Conservation (phyloP, 2,113 vertebrate genomes). For the Propithecus coquereli region DNA sequence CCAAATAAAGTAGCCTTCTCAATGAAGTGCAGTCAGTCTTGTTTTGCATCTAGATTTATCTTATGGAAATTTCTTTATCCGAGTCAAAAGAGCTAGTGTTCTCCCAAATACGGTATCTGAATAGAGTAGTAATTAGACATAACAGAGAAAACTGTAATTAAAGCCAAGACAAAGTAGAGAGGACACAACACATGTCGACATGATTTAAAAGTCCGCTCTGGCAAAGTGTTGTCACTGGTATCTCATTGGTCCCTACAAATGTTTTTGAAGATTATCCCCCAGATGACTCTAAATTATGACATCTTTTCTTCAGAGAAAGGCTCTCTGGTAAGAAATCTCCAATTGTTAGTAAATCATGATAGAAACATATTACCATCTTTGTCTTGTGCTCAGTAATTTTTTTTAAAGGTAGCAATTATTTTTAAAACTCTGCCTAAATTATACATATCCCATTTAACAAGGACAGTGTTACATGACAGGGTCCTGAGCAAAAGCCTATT, state of each 20-base stretch:
- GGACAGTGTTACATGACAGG: background rate
- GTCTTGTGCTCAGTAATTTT: background rate
- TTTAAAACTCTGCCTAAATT: background rate
- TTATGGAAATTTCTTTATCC: background rate
- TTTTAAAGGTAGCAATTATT: background rate
- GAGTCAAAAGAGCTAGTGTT: background rate
- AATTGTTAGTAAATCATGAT: background rate
- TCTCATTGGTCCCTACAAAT: background rate
- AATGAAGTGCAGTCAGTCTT: background rate
- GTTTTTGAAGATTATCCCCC: constrained; percentile 3
- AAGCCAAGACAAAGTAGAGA: constrained; percentile 2
- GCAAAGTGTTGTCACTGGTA: background rate
- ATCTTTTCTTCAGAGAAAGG: constrained; percentile 24
- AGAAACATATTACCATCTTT: background rate
- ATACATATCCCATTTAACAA: background rate
- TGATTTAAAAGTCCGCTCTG: background rate
- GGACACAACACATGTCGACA: background rate
- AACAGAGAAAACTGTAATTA: constrained; percentile 58
- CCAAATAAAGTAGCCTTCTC: constrained; percentile 4
- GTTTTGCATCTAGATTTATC: background rate
- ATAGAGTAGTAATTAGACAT: constrained; percentile 44
- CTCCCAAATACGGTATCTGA: constrained; percentile 36
- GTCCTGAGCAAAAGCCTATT: background rate
- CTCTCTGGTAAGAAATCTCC: background rate
- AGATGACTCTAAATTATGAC: background rate